Base-by-base conservation (phyloP, 2,113 vertebrate species). In the Trematomus loennbergii region DNA sequence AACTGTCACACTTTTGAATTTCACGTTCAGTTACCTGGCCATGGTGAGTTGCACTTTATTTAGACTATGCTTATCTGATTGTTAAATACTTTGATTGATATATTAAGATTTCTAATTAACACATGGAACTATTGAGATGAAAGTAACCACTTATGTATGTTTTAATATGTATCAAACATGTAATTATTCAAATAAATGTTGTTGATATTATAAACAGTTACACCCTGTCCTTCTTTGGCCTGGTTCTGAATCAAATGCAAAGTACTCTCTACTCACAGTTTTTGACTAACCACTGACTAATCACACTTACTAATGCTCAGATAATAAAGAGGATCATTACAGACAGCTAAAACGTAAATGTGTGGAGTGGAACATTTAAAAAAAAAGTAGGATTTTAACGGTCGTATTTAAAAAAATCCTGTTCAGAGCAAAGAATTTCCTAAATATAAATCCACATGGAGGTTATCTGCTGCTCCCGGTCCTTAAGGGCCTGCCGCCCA, bases 131-230 rank as follows among this genome's bases (percentile, higher is more conserved):
- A 81, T 64, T 89, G 66, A 88, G 52, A 80, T 72, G 81, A 70
- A 72, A 63, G 46, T 73, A 73, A 68, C 20, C 52, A 83, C 62
- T 78, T 88, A 89, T 83, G 54, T 91, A 77, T 88, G 81, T 91
- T 88, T 29, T 84, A 36, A 20, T 53, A 87, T 92, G 84, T 90
- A 86, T 77, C 77, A 78, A 91, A 91, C 29, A 76, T 89, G 79
- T 85, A 78, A 81, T 12, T 86, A 82, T 87, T 91, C 79, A 82
- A 91, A 93, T 93, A 93, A 93, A 93, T 86, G 86, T 82, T 83
- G 68, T 69, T 88, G 54, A 69, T 81, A 90, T 81, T 79, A 64
- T 63, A 74, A 75, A 78, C 29, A 1, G 48, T 75, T 36, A 22
- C 20, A 52, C 75, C 52, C 4, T 86, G 78, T 90, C 66, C 1